A percentile compares a stretch with the other conserved stretches of the same genome.
Conservation (phyloP, 2,797 vertebrate genomes). For the Bradypodion pumilum region DNA sequence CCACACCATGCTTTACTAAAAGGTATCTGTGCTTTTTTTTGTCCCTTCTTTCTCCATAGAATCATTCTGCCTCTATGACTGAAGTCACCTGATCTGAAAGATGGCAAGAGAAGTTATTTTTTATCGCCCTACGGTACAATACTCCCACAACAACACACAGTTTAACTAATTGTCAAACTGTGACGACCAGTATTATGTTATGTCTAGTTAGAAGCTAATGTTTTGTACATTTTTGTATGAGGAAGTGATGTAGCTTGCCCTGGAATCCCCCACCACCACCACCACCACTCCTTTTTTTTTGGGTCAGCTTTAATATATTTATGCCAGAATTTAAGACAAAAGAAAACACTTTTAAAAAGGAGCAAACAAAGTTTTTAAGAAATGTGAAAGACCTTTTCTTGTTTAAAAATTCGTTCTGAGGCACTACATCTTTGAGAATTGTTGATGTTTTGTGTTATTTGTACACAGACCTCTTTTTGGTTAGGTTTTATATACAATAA, state of each 20-base stretch:
- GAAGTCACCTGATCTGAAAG: conserved; percentile 95
- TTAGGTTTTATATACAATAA: conserved; percentile 81
- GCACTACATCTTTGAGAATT: conserved; percentile 82
- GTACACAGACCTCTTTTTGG: conserved; percentile 89
- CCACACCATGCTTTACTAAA: background rate
- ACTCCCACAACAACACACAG: conserved; percentile 90
- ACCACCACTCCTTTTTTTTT: conserved; percentile 60
- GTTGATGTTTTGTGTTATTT: conserved; percentile 96
- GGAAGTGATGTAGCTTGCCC: conserved; percentile 93
- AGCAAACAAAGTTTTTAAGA: conserved; percentile 29
- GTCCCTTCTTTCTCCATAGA: conserved; percentile 77
- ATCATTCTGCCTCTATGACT: conserved; percentile 98
- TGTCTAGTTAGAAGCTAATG: conserved; percentile 94
- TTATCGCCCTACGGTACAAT: conserved; percentile 84
- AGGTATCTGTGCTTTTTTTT: conserved; percentile 4
- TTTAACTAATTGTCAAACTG: conserved; percentile 82
- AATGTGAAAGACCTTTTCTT: conserved; percentile 61
- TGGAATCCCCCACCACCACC: conserved; percentile 56
- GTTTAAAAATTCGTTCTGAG: conserved; percentile 79
- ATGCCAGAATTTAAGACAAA: conserved; percentile 81
- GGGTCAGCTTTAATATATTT: conserved; percentile 89
- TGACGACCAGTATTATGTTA: conserved; percentile 88
- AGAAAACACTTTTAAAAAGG: conserved; percentile 57
- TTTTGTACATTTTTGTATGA: conserved; percentile 99
- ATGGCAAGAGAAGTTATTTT: conserved; percentile 84